Conservation (phyloP, 2,113 vertebrate genomes). For the Nothoprocta perdicaria region DNA sequence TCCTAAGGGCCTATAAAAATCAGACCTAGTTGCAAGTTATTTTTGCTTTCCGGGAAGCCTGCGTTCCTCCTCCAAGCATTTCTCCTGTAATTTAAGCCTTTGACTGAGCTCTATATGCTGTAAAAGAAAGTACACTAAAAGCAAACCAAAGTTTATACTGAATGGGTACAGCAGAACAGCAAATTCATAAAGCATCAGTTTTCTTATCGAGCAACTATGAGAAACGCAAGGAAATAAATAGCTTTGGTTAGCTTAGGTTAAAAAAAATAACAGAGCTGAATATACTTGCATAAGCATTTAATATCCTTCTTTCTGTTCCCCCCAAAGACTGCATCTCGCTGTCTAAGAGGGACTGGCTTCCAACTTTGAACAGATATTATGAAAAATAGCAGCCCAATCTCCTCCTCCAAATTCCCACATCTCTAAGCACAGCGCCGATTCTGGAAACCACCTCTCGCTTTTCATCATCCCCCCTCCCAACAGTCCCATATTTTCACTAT, state of each 20-base stretch:
- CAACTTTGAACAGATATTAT: background rate
- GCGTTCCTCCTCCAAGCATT: background rate
- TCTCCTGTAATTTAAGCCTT: background rate
- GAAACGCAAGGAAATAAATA: background rate
- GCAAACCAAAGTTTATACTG: background rate
- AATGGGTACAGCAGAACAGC: background rate
- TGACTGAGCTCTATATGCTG: background rate
- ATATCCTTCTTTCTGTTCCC: background rate
- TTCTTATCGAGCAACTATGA: background rate
- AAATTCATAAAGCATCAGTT: background rate
- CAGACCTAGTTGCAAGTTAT: conserved; percentile 18
- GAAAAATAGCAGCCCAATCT: conserved; percentile 6
- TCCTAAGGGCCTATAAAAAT: conserved; percentile 16
- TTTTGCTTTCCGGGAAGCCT: conserved; percentile 35
- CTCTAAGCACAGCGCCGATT: background rate
- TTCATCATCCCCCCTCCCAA: background rate
- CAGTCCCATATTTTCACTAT: background rate
- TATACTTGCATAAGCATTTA: background rate
- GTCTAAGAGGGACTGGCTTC: background rate
- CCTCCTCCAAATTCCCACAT: background rate
- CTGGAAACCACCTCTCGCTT: conserved; percentile 27
- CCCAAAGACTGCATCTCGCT: background rate
- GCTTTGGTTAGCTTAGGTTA: background rate
- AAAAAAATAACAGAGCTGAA: background rate
- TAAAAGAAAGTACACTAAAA: background rate